phyloP scores from a whole-genome alignment of 2,888 invertebrate species.

The Cosmopolites sordidus region DNA sequence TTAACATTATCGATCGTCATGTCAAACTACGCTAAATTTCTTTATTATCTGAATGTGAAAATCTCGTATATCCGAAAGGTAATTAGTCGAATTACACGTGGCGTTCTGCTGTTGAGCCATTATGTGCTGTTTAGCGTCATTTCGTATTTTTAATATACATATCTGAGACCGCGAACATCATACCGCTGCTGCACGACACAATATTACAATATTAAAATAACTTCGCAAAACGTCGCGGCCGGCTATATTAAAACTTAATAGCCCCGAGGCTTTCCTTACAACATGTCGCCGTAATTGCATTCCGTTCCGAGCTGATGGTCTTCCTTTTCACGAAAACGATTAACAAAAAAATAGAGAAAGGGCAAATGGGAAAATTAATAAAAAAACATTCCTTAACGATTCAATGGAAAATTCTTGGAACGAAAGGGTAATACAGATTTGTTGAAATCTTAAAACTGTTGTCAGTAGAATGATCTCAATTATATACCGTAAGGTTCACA shows the following conservation, averaged over 20 bases:
- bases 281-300: constrained; percentile 19
- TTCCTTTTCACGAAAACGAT: too few relatives aligned
- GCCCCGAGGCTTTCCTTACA: constrained; percentile 18
- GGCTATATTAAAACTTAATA: constrained; percentile 25
- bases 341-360: too few relatives aligned
- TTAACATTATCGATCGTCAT: too few relatives aligned
- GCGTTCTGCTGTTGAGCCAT: too few relatives aligned
- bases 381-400: not conserved
- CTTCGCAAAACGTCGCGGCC: constrained; percentile 18
- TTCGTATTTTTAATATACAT: constrained; percentile 9
- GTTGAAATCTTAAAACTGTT: too few relatives aligned
- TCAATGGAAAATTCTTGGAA: not conserved
- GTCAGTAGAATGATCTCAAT: too few relatives aligned
- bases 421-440: too few relatives aligned
- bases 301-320: not conserved
- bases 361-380: not conserved
- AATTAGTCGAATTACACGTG: too few relatives aligned
- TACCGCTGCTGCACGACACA: constrained; percentile 14
- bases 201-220: constrained; percentile 25
- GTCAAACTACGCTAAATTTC: too few relatives aligned
- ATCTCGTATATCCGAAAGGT: too few relatives aligned
- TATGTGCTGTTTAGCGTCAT: constrained; percentile 6
- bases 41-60: too few relatives aligned
- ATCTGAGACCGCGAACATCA: constrained; percentile 6
- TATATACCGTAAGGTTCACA: too few relatives aligned